Evolutionary conservation across 1,140 invertebrate species (phyloP), one percentile per base, ranked within the genome.

Genomic region (Cotesia typhae): DNA sequence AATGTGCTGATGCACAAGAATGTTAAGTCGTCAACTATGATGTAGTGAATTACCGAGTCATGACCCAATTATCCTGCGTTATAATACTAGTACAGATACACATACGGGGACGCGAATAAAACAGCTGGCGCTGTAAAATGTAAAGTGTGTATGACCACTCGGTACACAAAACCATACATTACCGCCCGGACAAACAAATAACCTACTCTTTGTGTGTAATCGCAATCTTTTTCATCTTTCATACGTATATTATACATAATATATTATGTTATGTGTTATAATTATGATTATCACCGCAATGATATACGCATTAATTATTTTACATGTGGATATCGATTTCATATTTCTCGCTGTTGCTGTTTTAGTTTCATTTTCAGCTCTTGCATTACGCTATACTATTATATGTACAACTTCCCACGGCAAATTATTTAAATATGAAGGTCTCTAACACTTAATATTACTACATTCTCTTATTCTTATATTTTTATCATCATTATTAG

Each of bases 341-440:
- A 47, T 47, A 28, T 28, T 28, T 1, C 28, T 28, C 3, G 28
- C 28, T 28, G 28, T 28, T 47, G 2, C 41, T 47, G 10, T 47
- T 47, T 47, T 47, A 47, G 10, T 47, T 47, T 47, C 10, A 47
- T 47, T 47, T 47, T 10, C 41, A 47, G 6, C 41, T 47, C 41
- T 47, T 47, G 28, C 28, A 28, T 28, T 28, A 1, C 28, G 28
- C 28, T 7, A 47, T 47, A 5, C 5, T 47, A 9, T 47, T 60
- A 4, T 10, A 35, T 37, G 1, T 65, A 51, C 28, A 38, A 14
- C 41, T 72, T 72, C 70, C 64, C 70, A 72, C 70, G 64, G 28
- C 41, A 10, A 67, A 72, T 67, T 35, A 72, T 72, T 67, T 47
- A 47, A 67, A 6, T 37, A 36, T 41, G 63, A 67, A 71, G 70